phyloP scores from a whole-genome alignment of 1,140 invertebrate genomes.

The Neelides sp. region DNA sequence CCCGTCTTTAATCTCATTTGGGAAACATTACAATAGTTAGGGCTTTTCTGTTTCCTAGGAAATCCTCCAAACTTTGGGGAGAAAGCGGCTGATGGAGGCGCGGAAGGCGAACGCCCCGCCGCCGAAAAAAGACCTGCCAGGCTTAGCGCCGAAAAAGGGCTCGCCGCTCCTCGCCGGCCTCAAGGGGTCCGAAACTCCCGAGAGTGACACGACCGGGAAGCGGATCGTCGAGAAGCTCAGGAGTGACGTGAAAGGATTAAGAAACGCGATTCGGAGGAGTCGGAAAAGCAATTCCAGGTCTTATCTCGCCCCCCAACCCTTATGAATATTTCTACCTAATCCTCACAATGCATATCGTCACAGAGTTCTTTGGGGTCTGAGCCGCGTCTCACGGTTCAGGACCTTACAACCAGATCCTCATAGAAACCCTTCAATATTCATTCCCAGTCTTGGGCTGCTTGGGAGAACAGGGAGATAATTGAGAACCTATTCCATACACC shows the following conservation, averaged over 20 bases:
- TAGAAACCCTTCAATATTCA: too few species aligned
- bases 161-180: not conserved
- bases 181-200: not conserved
- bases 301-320: not conserved
- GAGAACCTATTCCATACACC: too few species aligned
- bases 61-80: conserved; percentile 70
- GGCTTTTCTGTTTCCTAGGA: conserved; percentile 34
- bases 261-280: conserved; percentile 51
- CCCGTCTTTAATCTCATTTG: too few species aligned
- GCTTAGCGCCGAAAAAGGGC: conserved; percentile 11
- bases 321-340: too few species aligned
- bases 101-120: conserved; percentile 36
- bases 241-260: conserved; percentile 65
- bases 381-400: too few species aligned
- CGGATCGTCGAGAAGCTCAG: conserved; percentile 65
- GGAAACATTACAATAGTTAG: too few species aligned
- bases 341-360: too few species aligned
- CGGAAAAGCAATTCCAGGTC: conserved; percentile 36
- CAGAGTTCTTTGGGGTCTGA: too few species aligned
- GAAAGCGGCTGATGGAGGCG: conserved; percentile 76
- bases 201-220: conserved; percentile 43
- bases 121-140: conserved; percentile 22
- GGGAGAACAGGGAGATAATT: too few species aligned
- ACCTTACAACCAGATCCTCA: too few species aligned
- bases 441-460: too few species aligned